Evolutionary conservation across 2,797 vertebrate species (phyloP).

Genomic region (Oryzias dopingdopingensis): DNA sequence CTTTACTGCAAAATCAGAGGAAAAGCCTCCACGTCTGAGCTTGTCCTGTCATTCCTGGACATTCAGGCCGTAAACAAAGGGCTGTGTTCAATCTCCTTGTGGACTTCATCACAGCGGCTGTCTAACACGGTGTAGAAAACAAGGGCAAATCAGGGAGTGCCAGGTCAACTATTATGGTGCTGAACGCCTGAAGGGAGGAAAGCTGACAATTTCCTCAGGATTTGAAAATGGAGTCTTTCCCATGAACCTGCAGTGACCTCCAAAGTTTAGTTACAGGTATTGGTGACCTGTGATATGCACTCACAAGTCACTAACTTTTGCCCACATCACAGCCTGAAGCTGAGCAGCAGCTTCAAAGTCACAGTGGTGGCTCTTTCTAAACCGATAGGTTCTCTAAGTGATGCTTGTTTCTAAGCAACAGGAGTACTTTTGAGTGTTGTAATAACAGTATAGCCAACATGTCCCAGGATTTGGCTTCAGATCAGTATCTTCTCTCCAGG

Average conservation of each 20-base stretch:
- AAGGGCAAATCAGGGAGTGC: conserved; percentile 44
- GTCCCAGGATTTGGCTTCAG: conserved; percentile 30
- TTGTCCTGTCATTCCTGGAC: conserved; percentile 42
- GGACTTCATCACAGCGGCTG: conserved; percentile 40
- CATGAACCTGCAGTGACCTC: conserved; percentile 70
- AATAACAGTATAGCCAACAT: conserved; percentile 10
- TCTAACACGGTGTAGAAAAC: conserved; percentile 42
- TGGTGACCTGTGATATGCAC: conserved; percentile 35
- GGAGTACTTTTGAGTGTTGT: conserved; percentile 18
- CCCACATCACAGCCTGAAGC: conserved; percentile 6
- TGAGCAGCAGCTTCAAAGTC: conserved; percentile 19
- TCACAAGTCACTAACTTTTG: conserved; percentile 19
- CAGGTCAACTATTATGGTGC: conserved; percentile 52
- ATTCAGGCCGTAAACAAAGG: conserved; percentile 39
- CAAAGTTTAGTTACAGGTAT: conserved; percentile 24
- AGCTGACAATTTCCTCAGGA: conserved; percentile 67
- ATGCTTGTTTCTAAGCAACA: conserved; percentile 65
- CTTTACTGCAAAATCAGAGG: conserved; percentile 2
- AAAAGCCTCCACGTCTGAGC: conserved; percentile 18
- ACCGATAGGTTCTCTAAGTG: conserved; percentile 26
- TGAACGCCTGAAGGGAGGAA: conserved; percentile 57
- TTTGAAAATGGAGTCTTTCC: conserved; percentile 63
- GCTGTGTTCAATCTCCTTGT: conserved; percentile 21
- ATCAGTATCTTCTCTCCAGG: conserved; percentile 5
- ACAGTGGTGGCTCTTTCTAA: conserved; percentile 15